Evolutionary conservation across 2,797 vertebrate species (phyloP).

Genomic region (Phalanger gymnotis): DNA sequence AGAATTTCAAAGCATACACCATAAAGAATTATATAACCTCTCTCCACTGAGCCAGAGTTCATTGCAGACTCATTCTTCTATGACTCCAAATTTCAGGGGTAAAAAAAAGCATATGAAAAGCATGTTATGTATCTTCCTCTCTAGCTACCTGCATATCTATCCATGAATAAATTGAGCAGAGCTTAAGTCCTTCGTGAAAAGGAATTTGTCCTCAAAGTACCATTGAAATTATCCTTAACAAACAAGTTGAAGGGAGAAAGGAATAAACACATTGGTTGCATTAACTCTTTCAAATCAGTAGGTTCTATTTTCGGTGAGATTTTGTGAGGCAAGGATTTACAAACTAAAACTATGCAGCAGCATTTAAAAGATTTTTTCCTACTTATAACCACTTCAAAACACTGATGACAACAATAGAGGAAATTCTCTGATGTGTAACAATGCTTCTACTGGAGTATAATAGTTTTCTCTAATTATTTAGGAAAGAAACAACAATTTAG

Average conservation of each 20-base stretch:
- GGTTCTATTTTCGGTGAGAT: background rate
- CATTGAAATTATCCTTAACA: background rate
- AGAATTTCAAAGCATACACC: background rate
- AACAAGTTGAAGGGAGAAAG: background rate
- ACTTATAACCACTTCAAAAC: background rate
- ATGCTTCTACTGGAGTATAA: background rate
- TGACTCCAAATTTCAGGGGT: constrained; percentile 10
- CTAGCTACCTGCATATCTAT: background rate
- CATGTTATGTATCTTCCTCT: background rate
- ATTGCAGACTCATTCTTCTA: background rate
- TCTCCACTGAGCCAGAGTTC: background rate
- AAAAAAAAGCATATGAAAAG: constrained; percentile 38
- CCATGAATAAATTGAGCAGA: background rate
- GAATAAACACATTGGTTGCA: background rate
- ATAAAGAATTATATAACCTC: background rate
- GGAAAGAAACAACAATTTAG: background rate
- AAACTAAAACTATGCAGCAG: background rate
- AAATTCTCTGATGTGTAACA: background rate
- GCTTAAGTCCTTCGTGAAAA: constrained; percentile 21
- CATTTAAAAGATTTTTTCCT: background rate
- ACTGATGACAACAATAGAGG: background rate
- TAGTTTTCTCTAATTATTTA: background rate
- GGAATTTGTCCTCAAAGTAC: background rate
- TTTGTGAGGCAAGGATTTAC: background rate
- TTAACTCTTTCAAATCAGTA: background rate